A percentile compares a stretch with the other conserved stretches of the same genome.
These are phyloP conservation scores for Melanophora roralis DNA, from an alignment of 2,888 invertebrate species.

Conservation along the genomic window DNA sequence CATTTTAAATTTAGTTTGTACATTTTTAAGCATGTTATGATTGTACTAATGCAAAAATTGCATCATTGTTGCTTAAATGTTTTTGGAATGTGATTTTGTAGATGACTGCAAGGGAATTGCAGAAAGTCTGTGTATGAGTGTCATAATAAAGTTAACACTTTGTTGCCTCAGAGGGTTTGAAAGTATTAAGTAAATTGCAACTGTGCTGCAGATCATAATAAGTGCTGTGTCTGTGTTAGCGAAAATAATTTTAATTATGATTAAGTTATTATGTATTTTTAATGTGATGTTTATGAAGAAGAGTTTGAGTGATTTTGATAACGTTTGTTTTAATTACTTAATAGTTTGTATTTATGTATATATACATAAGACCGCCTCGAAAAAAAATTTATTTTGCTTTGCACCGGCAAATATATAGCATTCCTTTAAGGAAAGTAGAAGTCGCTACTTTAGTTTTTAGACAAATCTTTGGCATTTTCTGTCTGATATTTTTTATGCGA, in stretches of 20 bases:
- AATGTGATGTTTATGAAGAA: slow-evolving; percentile 25
- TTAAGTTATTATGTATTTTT: slow-evolving; percentile 32
- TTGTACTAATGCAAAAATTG: slow-evolving; percentile 18
- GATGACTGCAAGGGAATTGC: no score
- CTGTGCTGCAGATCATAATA: not conserved
- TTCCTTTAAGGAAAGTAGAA: no score
- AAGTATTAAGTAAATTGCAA: not conserved
- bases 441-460: no score
- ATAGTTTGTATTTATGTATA: no score
- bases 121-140: not conserved
- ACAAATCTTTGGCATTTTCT: no score
- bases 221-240: not conserved
- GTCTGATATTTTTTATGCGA: no score
- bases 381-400: no score
- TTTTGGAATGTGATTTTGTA: slow-evolving; percentile 16
- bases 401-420: no score
- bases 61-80: slow-evolving; percentile 47
- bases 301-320: slow-evolving; percentile 40
- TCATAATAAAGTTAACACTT: slow-evolving; percentile 42
- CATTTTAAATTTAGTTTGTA: no score
- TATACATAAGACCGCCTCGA: no score
- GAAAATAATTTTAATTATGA: not conserved
- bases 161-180: slow-evolving; percentile 38
- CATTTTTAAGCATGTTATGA: not conserved
- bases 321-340: slow-evolving; percentile 31